Evolutionary conservation across 2,888 invertebrate genomes (phyloP), one percentile per base, ranked within the genome.

Genomic region (Suillia variegata): DNA sequence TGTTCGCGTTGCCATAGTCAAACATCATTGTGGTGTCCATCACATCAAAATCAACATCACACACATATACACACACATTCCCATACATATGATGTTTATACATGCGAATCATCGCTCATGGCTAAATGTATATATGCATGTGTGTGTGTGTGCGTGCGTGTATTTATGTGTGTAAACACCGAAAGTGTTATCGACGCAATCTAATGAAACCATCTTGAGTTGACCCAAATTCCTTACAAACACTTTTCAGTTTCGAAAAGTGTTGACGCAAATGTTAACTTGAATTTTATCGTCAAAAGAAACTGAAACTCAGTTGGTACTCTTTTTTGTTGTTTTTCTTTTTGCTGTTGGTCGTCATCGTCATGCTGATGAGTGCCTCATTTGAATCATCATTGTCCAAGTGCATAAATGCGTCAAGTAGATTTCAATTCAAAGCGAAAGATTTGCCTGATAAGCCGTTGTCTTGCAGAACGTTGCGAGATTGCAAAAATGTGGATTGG

Each of bases 141-240:
- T n/a, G n/a, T n/a, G n/a, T n/a, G n/a, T n/a, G n/a, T n/a, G n/a
- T n/a, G n/a, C n/a, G n/a, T n/a, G n/a, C n/a, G n/a, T n/a, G n/a
- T n/a, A 26, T 26, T 26, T 26, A 10, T 5, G 10, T 38, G 38
- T 10, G 38, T n/a, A 38, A 38, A 38, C 38, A 50, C 6, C 22
- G 22, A 52, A 52, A 38, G 52, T 52, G 52, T 52, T 52, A 52
- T 52, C 52, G 52, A 21, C 52, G 52, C 52, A 52, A 52, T 52
- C 52, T 52, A 52, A 52, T 52, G 38, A 52, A 52, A 52, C 18
- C 52, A 52, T 52, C 52, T 20, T 12, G 18, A 34, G 34, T 52
- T 52, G 52, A 52, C 52, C 52, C 52, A 52, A 34, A 33, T 52
- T 52, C 38, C 38, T 10, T n/a, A 38, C 38, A 38, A 10, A 10